Evolutionary conservation across 2,888 invertebrate species (phyloP).

Genomic region (Polydrusus tereticollis): DNA sequence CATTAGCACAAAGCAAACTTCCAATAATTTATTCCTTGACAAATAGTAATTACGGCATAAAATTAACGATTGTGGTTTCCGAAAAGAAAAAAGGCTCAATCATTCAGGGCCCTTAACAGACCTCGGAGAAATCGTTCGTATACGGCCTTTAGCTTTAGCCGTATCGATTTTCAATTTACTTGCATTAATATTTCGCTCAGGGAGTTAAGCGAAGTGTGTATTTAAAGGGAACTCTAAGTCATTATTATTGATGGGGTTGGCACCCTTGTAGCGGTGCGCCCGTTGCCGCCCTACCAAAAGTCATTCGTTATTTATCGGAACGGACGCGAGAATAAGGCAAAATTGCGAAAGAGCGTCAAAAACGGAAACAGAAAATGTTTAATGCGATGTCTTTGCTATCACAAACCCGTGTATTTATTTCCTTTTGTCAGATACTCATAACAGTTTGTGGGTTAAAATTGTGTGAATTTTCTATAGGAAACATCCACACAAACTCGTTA

Average conservation of each 20-base stretch:
- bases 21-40: slow-evolving; percentile 36
- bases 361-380: slow-evolving; percentile 48
- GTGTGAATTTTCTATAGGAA: slow-evolving; percentile 19
- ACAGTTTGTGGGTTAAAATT: slow-evolving; percentile 11
- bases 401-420: slow-evolving; percentile 40
- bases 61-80: slow-evolving; percentile 42
- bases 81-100: slow-evolving; percentile 39
- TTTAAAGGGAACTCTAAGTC: slow-evolving; percentile 64
- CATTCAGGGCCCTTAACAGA: slow-evolving; percentile 31
- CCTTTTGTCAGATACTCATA: slow-evolving; percentile 29
- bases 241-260: slow-evolving; percentile 65
- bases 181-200: slow-evolving; percentile 65
- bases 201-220: slow-evolving; percentile 65
- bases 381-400: slow-evolving; percentile 40
- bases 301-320: slow-evolving; percentile 58
- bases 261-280: slow-evolving; percentile 57
- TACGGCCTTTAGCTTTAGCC: slow-evolving; percentile 44
- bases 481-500: slow-evolving; percentile 9
- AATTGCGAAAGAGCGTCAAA: slow-evolving; percentile 47
- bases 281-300: slow-evolving; percentile 56
- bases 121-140: slow-evolving; percentile 43
- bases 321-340: slow-evolving; percentile 39
- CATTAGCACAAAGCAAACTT: slow-evolving; percentile 18
- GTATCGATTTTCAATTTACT: slow-evolving; percentile 65
- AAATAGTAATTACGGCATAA: slow-evolving; percentile 45